Conservation (phyloP, 2,888 invertebrate species). For the Drosophila nr. perissopoda region DNA sequence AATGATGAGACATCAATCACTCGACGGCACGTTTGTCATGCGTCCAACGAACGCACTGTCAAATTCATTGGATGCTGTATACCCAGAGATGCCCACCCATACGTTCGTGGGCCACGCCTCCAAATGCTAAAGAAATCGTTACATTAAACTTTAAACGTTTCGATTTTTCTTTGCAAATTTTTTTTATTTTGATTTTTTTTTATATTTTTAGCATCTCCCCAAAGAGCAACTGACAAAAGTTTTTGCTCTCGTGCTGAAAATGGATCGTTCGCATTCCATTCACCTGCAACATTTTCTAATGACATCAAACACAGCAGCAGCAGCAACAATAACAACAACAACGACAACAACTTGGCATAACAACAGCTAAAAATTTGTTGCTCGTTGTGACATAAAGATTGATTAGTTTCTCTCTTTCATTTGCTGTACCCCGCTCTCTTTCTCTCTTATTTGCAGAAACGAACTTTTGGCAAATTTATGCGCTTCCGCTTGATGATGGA, state of each 20-base stretch:
- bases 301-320: conserved; percentile 65
- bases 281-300: conserved; percentile 78
- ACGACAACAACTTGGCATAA: conserved; percentile 44
- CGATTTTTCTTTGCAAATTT: conserved; percentile 52
- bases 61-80: conserved; percentile 65
- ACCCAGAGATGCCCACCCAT: conserved; percentile 37
- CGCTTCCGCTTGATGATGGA: conserved; percentile 63
- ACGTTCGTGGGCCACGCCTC: conserved; percentile 20
- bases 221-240: conserved; percentile 54
- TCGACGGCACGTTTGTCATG: conserved; percentile 69
- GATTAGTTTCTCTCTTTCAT: conserved; percentile 64
- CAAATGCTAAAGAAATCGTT: conserved; percentile 52
- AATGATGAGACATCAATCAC: conserved; percentile 78
- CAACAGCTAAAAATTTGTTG: conserved; percentile 66
- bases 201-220: conserved; percentile 20
- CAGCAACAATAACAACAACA: conserved; percentile 26
- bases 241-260: conserved; percentile 52
- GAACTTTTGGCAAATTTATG: conserved; percentile 68
- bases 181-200: conserved; percentile 9
- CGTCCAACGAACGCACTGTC: conserved; percentile 71
- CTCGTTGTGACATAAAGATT: conserved; percentile 75
- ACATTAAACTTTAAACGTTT: conserved; percentile 67
- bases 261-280: conserved; percentile 73
- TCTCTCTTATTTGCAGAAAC: conserved; percentile 2
- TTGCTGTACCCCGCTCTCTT: not conserved